These are phyloP conservation scores for Vireo altiloquus DNA, from an alignment of 2,113 vertebrate genomes.

Conservation along the genomic window DNA sequence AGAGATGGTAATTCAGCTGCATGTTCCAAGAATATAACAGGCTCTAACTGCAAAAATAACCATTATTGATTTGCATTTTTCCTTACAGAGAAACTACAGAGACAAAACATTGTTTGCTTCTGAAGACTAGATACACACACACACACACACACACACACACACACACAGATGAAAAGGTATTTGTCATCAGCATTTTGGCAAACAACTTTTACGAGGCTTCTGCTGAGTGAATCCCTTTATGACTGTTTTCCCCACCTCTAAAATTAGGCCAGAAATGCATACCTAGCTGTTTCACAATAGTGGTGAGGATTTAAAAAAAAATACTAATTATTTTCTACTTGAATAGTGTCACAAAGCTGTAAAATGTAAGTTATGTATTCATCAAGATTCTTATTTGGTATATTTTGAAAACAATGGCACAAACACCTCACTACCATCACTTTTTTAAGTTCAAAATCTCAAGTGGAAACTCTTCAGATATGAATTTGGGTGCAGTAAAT, in stretches of 20 bases:
- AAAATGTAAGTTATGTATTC: background rate
- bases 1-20: background rate
- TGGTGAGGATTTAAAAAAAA: rapidly evolving
- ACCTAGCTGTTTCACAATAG: background rate
- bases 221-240: background rate
- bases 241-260: background rate
- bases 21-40: background rate
- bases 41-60: slow-evolving; percentile 14
- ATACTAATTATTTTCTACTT: background rate
- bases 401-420: background rate
- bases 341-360: background rate
- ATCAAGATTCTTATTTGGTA: background rate
- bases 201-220: background rate
- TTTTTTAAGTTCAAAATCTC: background rate
- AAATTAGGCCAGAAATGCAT: background rate
- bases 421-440: background rate
- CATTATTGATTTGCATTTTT: slow-evolving; percentile 5
- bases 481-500: background rate
- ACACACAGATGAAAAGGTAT: background rate
- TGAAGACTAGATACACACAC: background rate
- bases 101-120: background rate
- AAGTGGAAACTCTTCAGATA: background rate
- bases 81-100: background rate
- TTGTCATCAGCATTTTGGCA: background rate
- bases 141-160: background rate